phyloP scores from a whole-genome alignment of 1,140 invertebrate genomes.

The Rhizoglyphus robini region DNA sequence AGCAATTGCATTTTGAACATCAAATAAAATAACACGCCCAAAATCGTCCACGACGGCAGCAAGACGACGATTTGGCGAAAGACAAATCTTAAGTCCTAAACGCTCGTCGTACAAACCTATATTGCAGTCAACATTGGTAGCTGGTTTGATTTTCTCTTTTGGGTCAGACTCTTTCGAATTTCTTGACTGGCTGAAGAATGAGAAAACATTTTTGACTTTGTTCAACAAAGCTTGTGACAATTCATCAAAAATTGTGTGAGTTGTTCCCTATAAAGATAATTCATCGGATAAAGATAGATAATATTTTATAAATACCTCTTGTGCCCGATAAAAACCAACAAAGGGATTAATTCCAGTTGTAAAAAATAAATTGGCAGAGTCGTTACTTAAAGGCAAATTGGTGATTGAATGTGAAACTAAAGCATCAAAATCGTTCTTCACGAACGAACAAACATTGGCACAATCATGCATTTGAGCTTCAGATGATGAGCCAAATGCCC shows the following conservation, averaged over 20 bases:
- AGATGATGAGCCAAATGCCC: constrained; percentile 57
- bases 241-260: constrained; percentile 55
- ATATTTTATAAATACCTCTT: constrained; percentile 15
- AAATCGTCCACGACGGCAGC: constrained; percentile 68
- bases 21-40: constrained; percentile 68
- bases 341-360: constrained; percentile 67
- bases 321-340: constrained; percentile 69
- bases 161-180: constrained; percentile 30
- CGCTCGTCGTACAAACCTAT: constrained; percentile 73
- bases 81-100: constrained; percentile 50
- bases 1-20: constrained; percentile 59
- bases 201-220: constrained; percentile 50
- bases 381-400: constrained; percentile 56
- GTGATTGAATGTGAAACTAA: constrained; percentile 61
- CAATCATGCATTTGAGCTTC: constrained; percentile 49
- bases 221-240: constrained; percentile 74
- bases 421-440: constrained; percentile 69
- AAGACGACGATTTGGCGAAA: constrained; percentile 64
- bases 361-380: constrained; percentile 59
- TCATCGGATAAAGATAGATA: not conserved
- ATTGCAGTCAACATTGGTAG: constrained; percentile 36
- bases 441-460: constrained; percentile 46
- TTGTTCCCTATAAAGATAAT: constrained; percentile 44
- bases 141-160: constrained; percentile 40
- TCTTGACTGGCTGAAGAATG: constrained; percentile 22